Base-by-base conservation (phyloP, 2,113 vertebrate species). In the Stegastes partitus region DNA sequence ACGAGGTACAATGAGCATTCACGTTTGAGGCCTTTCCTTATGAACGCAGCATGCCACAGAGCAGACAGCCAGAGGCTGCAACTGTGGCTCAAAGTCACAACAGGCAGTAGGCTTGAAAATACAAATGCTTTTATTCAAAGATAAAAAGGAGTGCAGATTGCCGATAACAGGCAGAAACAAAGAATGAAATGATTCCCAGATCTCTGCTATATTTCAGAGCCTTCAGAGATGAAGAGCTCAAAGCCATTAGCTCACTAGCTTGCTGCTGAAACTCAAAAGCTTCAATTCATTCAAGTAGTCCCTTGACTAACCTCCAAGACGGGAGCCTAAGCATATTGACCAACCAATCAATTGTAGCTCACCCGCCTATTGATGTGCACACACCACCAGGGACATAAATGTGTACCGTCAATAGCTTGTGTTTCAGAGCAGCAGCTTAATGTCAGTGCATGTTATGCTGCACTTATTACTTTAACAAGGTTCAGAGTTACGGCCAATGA, bases 271-370 rank as follows among this genome's bases (percentile, higher is more conserved):
- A 80, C 70, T 67, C 68, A 75, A 82, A 81, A 64, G 73, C 79
- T 53, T 89, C 75, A 85, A 77, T 81, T 72, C 28, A 57, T 39
- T 88, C 83, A 91, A 91, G 85, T 79, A 78, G 78, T 87, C 80
- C 86, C 87, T 69, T 58, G 73, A 84, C 88, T 55, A 79, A 89
- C 68, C 79, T 71, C n/a, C 55, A 51, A 58, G 72, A 74, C 25
- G 4, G 67, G 44, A 79, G 84, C 71, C 79, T 82, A 77, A 89
- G 81, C 76, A 76, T 86, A 89, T 84, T 87, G 90, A 89, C 61
- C 84, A 56, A 76, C 21, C 1, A 83, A 88, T 90, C 89, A 45
- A 91, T 91, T 68, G 39, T 37, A 83, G 83, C 81, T 87, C 67
- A 74, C 55, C 72, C 26, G 1, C 72, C 28, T 73, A 91, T 79